Evolutionary conservation across 1,140 invertebrate species (phyloP), one percentile per base, ranked within the genome.

Genomic region (Theocolax elegans): DNA sequence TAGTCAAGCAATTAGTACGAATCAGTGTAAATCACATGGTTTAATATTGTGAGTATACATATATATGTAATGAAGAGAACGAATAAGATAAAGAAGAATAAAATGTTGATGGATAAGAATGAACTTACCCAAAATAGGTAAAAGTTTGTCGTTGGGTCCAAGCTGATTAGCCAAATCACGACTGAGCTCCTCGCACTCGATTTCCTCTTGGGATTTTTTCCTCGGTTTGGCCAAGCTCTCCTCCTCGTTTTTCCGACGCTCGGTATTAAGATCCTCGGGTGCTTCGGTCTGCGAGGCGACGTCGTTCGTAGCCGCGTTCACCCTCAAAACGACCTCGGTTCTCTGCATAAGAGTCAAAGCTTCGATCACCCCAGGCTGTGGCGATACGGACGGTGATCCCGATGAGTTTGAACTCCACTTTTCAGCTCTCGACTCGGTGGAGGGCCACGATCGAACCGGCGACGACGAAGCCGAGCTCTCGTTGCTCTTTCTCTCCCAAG

Each of bases 151-250:
- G 31, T 89, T 88, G 15, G 90, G 89, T 31, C 88, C 87, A 62
- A 94, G 85, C 67, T 92, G 90, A 80, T 89, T 90, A 29, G 90
- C 90, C 49, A 95, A 87, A 77, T 94, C 92, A 71, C 90, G 81
- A 21, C 91, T 92, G 60, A 94, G 86, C 74, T 90, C 87, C 75
- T 95, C 93, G 84, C 92, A 94, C 72, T 94, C 93, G 66, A 94
- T 88, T 82, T 95, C 94, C 77, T 94, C 93, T 56, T 91, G 88
- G 15, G 91, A 84, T 58, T 92, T 92, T 83, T 85, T 84, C 58
- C 85, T 83, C 3, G 79, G 81, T 9, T 83, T 72, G 2, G 82
- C 82, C 40, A 81, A 54, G 15, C 71, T 67, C 19, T 77, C 69
- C 17, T 77, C 67, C 7, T 71, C 74, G 21, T 3, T 42, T 23